These are phyloP conservation scores for Acleris holmiana DNA, from an alignment of 2,888 invertebrate genomes.

Conservation along the genomic window DNA sequence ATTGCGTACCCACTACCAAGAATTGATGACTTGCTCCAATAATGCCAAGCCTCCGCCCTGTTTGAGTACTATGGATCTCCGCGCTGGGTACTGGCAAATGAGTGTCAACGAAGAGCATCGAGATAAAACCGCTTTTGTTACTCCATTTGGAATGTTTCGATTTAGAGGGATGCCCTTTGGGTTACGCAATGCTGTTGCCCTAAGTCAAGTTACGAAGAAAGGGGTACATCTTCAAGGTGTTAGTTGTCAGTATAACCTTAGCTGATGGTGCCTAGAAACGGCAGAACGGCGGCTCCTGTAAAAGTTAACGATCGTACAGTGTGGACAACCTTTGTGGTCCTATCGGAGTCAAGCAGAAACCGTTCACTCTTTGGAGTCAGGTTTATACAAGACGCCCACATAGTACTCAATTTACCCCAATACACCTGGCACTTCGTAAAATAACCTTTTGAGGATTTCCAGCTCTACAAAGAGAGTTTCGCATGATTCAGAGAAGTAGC, in stretches of 20 bases:
- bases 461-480: neutral
- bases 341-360: neutral
- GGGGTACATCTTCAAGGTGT: too few relatives aligned
- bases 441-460: neutral
- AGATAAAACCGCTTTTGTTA: constrained; percentile 45
- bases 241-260: constrained; percentile 4
- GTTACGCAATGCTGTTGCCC: constrained; percentile 43
- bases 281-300: constrained; percentile 6
- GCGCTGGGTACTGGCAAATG: constrained; percentile 55
- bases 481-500: neutral
- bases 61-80: constrained; percentile 52
- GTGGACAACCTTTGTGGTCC: neutral
- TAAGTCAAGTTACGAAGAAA: too few relatives aligned
- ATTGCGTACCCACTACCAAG: constrained; percentile 54
- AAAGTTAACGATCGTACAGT: neutral
- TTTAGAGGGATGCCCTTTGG: constrained; percentile 54
- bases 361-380: neutral
- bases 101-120: constrained; percentile 36
- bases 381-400: neutral
- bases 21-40: constrained; percentile 54
- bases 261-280: constrained; percentile 17
- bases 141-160: constrained; percentile 46
- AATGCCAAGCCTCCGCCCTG: constrained; percentile 41
- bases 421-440: neutral
- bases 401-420: neutral